A percentile compares a stretch with the other conserved stretches of the same genome.
Evolutionary conservation across 2,113 vertebrate species (phyloP).

Genomic region (Anseranas semipalmata): DNA sequence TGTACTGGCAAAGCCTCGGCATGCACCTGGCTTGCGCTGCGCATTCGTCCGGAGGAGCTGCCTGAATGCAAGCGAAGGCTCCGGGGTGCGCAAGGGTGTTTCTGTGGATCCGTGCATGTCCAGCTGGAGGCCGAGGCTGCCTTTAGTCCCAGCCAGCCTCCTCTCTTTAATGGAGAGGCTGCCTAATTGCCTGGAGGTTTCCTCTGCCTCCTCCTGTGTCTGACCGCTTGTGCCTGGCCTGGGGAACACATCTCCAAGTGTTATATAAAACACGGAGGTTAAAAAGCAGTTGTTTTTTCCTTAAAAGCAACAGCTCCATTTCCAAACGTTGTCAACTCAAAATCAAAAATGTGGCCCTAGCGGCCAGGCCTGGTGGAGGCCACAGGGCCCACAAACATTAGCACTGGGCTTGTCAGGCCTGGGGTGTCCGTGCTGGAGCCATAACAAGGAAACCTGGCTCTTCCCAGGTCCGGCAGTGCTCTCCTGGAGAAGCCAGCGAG

Average conservation of each 20-base stretch:
- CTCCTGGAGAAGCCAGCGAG: not conserved
- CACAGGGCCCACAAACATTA: rapidly evolving
- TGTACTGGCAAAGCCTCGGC: not conserved
- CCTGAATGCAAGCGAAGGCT: rapidly evolving
- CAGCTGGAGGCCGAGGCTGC: not conserved
- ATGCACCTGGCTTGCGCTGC: too few relatives aligned
- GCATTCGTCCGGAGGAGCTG: rapidly evolving
- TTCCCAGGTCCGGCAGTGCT: not conserved
- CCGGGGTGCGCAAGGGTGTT: not conserved
- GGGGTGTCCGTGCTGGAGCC: not conserved
- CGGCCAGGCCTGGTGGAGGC: not conserved
- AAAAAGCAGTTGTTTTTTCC: not conserved
- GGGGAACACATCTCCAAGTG: not conserved
- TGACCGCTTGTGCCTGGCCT: not conserved
- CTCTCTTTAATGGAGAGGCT: not conserved
- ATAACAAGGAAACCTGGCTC: not conserved
- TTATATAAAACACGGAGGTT: not conserved
- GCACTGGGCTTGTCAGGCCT: not conserved
- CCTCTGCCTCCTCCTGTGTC: not conserved
- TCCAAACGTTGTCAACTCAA: not conserved
- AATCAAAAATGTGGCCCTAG: not conserved
- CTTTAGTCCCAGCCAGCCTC: not conserved
- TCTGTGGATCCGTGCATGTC: not conserved
- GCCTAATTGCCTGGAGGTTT: too few relatives aligned
- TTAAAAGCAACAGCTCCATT: not conserved